These are phyloP conservation scores for Caenorhabditis inopinata DNA, from an alignment of 1,140 invertebrate genomes.

Conservation along the genomic window DNA sequence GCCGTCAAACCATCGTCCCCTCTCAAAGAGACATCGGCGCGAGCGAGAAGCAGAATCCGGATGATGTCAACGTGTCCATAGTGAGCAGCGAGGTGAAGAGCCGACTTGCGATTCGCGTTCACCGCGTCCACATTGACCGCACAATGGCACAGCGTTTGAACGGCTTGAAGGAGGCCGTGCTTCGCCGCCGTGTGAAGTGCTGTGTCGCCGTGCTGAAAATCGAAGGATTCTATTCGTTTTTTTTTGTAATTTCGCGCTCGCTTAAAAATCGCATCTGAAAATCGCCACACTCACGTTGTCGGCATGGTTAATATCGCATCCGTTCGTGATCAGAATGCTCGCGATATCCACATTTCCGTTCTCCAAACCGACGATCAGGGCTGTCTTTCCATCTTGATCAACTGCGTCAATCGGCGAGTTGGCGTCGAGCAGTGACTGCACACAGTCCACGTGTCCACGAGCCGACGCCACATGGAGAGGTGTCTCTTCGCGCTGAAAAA, in stretches of 20 bases:
- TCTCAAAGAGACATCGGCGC: constrained; percentile 55
- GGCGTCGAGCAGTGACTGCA: constrained; percentile 87
- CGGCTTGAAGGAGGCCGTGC: constrained; percentile 74
- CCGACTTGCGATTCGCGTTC: constrained; percentile 66
- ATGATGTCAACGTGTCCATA: constrained; percentile 78
- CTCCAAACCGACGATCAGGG: constrained; percentile 73
- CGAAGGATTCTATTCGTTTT: constrained; percentile 45
- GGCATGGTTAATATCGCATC: constrained; percentile 75
- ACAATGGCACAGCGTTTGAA: constrained; percentile 76
- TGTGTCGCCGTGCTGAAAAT: constrained; percentile 77
- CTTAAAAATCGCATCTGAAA: too few relatives aligned
- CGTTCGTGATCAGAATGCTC: constrained; percentile 85
- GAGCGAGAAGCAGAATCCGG: constrained; percentile 75
- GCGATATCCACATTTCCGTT: constrained; percentile 76
- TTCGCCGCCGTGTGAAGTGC: constrained; percentile 76
- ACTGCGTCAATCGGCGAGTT: constrained; percentile 84
- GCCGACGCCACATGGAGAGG: constrained; percentile 71
- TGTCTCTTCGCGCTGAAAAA: constrained; percentile 71
- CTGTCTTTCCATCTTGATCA: constrained; percentile 70
- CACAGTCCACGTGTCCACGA: constrained; percentile 72
- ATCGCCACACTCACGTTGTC: constrained; percentile 55
- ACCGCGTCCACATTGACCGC: constrained; percentile 76
- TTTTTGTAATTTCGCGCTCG: too few relatives aligned
- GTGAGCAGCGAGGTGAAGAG: constrained; percentile 77
- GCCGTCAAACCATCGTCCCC: constrained; percentile 76